Base-by-base conservation (phyloP, 2,113 vertebrate genomes). In the Oreotrochilus melanogaster region DNA sequence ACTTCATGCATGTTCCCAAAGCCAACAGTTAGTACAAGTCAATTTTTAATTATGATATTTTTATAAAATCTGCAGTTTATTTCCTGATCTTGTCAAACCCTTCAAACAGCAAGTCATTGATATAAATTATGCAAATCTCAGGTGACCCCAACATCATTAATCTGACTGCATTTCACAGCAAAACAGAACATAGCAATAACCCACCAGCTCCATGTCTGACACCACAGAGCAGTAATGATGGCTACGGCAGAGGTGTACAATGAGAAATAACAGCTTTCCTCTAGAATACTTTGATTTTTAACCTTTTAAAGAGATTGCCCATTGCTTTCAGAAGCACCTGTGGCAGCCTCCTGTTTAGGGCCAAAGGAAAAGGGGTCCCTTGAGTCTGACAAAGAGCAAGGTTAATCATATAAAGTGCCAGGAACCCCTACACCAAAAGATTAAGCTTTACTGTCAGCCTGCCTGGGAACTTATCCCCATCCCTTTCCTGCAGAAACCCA, bases 41-140 rank as follows among this genome's bases (percentile, higher is more conserved):
- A 92, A 92, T 92, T 89, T 96, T 95, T 95, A 97, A 97, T 96
- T 81, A 96, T 65, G 94, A 79, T 94, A 65, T 88, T 88, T 92
- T 90, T 73, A 90, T 71, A 90, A 95, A 93, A 58, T 43, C 70
- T 31, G 53, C 57, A 39, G 60, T 95, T 92, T 93, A 85, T 95
- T 90, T 96, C 81, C 93, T 43, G 83, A 37, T 72, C 94, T 74
- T 24, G 37, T 88, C 74, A 92, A 95, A 86, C 22, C 16, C 37
- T 96, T 92, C 88, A 54, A 95, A 73, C 83, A 94, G 24, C 28
- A 89, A 86, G 35, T 83, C 88, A 75, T 91, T 11, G 0, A 71
- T 92, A 56, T 81, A 92, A 95, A 86, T 89, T 89, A 92, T 66
- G 69, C 48, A 83, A 88, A 89, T 86, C 89, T 72, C 84, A 3